Base-by-base conservation (phyloP, 30 jellyfish, hydroid and myxozoan species). In the Hydra vulgaris region DNA sequence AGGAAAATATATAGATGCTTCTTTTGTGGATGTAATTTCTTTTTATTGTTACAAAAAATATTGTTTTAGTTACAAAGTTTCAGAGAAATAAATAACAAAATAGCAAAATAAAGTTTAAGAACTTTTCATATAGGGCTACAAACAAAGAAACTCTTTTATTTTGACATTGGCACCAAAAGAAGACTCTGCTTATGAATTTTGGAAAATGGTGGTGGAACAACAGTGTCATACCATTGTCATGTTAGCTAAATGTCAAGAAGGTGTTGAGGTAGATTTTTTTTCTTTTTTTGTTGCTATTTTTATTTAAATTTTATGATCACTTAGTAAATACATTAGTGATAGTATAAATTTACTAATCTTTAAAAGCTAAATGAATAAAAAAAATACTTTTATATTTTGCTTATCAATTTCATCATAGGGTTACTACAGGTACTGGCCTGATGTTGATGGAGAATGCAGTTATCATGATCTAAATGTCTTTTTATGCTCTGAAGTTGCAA, bases 1-100 rank as follows among this genome's bases (percentile, higher is more conserved):
- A 71, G 98, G 98, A n/a, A 82, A 81, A 72, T 91, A 74, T 72
- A 70, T 91, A 23, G 96, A 91, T 56, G 95, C 95, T n/a, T 91
- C 78, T 79, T 76, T 77, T 52, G 87, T 91, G 22, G 98, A 91
- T 74, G 99, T 87, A 78, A 83, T 96, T 88, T 40, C 12, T 3
- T n/a, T n/a, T n/a, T n/a, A n/a, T n/a, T n/a, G n/a, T n/a, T n/a
- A n/a, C n/a, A n/a, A n/a, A n/a, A n/a, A n/a, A n/a, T n/a, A n/a
- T n/a, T n/a, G n/a, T n/a, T n/a, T n/a, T n/a, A n/a, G n/a, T n/a
- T n/a, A n/a, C n/a, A n/a, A n/a, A n/a, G n/a, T n/a, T n/a, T n/a
- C n/a, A n/a, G n/a, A n/a, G n/a, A n/a, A n/a, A n/a, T n/a, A n/a
- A n/a, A n/a, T n/a, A n/a, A n/a, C n/a, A n/a, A n/a, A n/a, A n/a